phyloP scores from a whole-genome alignment of 2,797 vertebrate genomes.

The Glossophaga mutica region DNA sequence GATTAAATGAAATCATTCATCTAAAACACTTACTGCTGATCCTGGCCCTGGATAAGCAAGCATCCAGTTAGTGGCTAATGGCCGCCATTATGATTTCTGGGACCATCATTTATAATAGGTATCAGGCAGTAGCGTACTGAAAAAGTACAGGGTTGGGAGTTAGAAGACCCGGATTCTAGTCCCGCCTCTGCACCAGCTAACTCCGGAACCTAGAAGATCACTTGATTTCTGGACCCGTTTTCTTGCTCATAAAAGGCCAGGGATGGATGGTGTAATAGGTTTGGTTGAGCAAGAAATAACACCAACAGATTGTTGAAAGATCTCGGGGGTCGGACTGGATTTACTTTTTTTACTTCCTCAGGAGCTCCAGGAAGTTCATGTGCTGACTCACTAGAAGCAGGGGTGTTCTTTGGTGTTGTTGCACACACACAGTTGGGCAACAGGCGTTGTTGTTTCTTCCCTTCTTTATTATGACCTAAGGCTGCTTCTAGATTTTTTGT shows the following conservation, averaged over 20 bases:
- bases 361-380: not conserved
- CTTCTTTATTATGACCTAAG: not conserved
- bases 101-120: not conserved
- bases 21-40: not conserved
- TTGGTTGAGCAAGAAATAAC: not conserved
- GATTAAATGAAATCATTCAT: not conserved
- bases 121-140: not conserved
- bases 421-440: slow-evolving; percentile 38
- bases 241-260: not conserved
- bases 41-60: not conserved
- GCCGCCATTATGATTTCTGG: not conserved
- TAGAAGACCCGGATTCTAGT: not conserved
- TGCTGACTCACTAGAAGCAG: slow-evolving; percentile 40
- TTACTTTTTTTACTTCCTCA: not conserved
- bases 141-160: not conserved
- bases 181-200: not conserved
- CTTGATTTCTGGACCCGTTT: not conserved
- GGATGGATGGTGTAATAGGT: not conserved
- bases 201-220: not conserved
- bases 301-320: not conserved
- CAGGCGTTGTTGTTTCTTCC: not conserved
- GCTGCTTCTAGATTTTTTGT: not conserved
- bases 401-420: not conserved
- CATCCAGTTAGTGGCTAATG: not conserved
- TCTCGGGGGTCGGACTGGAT: not conserved